Evolutionary conservation across 2,888 invertebrate species (phyloP), one percentile per base, ranked within the genome.

Genomic region (Belgica antarctica): DNA sequence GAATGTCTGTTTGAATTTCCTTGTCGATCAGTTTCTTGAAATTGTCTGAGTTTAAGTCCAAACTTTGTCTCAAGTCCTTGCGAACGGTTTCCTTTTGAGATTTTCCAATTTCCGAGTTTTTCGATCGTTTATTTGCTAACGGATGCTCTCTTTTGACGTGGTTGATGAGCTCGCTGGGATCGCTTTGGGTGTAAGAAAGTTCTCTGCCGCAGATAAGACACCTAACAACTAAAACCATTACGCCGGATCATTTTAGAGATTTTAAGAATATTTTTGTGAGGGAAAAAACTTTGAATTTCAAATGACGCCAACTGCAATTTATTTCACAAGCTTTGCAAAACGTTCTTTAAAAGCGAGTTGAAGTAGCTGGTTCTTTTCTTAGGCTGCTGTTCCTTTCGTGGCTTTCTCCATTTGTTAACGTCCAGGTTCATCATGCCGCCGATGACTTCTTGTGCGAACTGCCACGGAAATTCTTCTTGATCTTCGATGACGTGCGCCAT

Each of bases 401-500:
- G 92, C 76, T 91, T 93, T 62, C 93, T 86, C 96, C 96, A 98
- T 72, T 87, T 78, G 70, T 83, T 84, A 71, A 91, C 89, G 76
- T 95, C 90, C 71, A 96, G 81, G 77, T 97, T 94, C 73, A 98
- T 79, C 85, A 99, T 93, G 1, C 97, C 97, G 19, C 93, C 96
- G 76, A 99, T 88, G 15, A 97, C 89, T 87, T 97, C 96, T 83
- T 92, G 90, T 3, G 94, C 98, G 84, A 97, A 99, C 79, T 90
- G 90, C 66, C 78, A 81, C 0, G 96, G 93, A 80, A 98, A 98
- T 41, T 86, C 78, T 70, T 87, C 83, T 77, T 94, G 92, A 79
- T 98, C 93, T 81, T 99, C 98, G 75, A 99, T 94, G 0, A 98
- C 92, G 81, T 99, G 98, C 61, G 96, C 98, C 82, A 90, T 98